Base-by-base conservation (phyloP, 2,797 vertebrate species). In the Nothura maculosa region DNA sequence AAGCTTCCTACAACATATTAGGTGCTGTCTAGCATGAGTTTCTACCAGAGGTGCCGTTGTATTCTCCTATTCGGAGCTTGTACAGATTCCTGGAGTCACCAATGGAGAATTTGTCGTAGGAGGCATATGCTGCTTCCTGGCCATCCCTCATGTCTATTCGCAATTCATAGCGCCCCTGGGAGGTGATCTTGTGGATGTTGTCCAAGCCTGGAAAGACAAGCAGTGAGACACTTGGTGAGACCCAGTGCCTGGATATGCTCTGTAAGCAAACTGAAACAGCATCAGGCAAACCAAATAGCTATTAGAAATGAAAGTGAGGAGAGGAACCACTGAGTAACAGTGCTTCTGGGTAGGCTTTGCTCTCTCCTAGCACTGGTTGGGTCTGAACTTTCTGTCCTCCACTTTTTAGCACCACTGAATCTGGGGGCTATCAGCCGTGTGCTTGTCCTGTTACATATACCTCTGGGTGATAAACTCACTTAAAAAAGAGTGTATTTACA, bases 61-160 rank as follows among this genome's bases (percentile, higher is more conserved):
- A 99, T 94, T 98, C 98, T 92, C 99, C 99, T 76, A 99, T 98
- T 47, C 98, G 97, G 81, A 99, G 98, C 95, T 99, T 99, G 98
- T 99, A 99, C 30, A 99, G 98, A 93, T 98, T 99, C 60, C 98
- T 98, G 48, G 98, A 95, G 50, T 99, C 99, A 0, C 99, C 98
- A 0, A 99, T 93, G 50, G 98, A 98, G 95, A 99, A 99, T 91
- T 99, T 99, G 97, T 99, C 98, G 0, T 99, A 99, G 95, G 97
- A 98, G 81, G 99, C 99, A 0, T 98, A 99, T 1, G 98, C 99
- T 0, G 98, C 96, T 83, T 99, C 99, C 93, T 99, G 99, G 9
- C 99, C 98, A 0, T 99, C 99, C 77, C 97, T 98, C 99, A 99
- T 99, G 95, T 99, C 99, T 79, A 99, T 99, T 4, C 99, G 98